These are phyloP conservation scores for Stercorarius parasiticus DNA, from an alignment of 2,113 vertebrate species.

Conservation along the genomic window DNA sequence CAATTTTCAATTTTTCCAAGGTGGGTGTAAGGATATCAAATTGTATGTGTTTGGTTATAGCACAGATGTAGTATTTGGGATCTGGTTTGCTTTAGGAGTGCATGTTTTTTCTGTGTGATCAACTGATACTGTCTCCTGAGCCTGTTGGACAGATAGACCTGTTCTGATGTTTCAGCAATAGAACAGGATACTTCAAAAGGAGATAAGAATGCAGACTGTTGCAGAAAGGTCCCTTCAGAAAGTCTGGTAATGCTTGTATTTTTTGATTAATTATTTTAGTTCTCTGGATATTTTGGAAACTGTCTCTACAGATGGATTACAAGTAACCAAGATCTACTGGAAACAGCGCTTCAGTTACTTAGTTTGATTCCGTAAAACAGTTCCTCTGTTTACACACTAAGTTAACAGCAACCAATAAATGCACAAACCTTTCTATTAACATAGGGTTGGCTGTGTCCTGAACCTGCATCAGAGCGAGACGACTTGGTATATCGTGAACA, in stretches of 20 bases:
- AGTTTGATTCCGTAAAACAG: constrained; percentile 60
- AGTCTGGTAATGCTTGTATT: constrained; percentile 22
- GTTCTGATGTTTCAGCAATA: background rate
- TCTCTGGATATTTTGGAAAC: constrained; percentile 67
- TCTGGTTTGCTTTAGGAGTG: background rate
- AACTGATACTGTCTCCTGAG: background rate
- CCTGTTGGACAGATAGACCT: background rate
- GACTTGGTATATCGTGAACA: constrained; percentile 98
- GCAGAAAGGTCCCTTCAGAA: background rate
- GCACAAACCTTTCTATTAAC: constrained; percentile 75
- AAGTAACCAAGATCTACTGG: constrained; percentile 50
- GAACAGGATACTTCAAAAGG: background rate
- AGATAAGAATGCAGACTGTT: background rate
- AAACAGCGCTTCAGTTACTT: constrained; percentile 42
- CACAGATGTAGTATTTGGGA: background rate
- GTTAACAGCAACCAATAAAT: constrained; percentile 55
- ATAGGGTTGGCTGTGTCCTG: constrained; percentile 96
- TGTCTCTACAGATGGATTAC: constrained; percentile 55
- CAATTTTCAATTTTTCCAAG: background rate
- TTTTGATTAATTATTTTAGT: constrained; percentile 53
- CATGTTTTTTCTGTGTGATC: background rate
- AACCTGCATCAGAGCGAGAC: constrained; percentile 95
- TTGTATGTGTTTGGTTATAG: background rate
- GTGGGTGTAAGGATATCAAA: background rate
- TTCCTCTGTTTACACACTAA: constrained; percentile 42